Conservation (phyloP, 2,888 invertebrate genomes). For the Torymus aiolomorphi region DNA sequence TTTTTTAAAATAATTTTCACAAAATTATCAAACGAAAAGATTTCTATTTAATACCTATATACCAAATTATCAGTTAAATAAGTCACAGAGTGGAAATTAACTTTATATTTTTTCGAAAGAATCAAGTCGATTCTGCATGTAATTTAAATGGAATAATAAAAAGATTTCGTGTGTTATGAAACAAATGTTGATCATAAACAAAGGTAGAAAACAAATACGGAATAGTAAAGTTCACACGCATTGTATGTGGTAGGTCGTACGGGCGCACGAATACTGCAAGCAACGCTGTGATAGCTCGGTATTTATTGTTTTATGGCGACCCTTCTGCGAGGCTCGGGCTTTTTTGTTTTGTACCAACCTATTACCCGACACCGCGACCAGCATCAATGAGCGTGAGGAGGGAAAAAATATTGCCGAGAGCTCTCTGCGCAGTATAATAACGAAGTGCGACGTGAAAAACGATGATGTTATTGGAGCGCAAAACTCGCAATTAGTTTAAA, state of each 20-base stretch:
- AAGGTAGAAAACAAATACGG: constrained; percentile 2
- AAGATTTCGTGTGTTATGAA: neutral
- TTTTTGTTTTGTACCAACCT: constrained; percentile 57
- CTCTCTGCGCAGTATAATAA: constrained; percentile 25
- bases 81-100: too few relatives aligned
- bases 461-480: constrained; percentile 57
- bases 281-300: constrained; percentile 56
- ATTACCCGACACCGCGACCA: constrained; percentile 58
- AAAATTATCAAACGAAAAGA: too few relatives aligned
- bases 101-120: too few relatives aligned
- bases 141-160: neutral
- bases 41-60: too few relatives aligned
- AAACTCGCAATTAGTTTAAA: constrained; percentile 56
- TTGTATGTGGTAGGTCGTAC: neutral
- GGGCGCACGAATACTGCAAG: constrained; percentile 11
- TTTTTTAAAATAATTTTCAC: too few relatives aligned
- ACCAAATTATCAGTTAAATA: too few relatives aligned
- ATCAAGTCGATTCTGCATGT: too few relatives aligned
- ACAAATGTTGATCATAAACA: too few relatives aligned
- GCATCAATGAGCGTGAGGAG: constrained; percentile 60
- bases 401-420: constrained; percentile 49
- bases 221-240: constrained; percentile 9
- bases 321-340: constrained; percentile 50
- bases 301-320: constrained; percentile 62
- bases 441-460: constrained; percentile 53